Conservation (phyloP, 2,113 vertebrate species). For the Burhinus oedicnemus region DNA sequence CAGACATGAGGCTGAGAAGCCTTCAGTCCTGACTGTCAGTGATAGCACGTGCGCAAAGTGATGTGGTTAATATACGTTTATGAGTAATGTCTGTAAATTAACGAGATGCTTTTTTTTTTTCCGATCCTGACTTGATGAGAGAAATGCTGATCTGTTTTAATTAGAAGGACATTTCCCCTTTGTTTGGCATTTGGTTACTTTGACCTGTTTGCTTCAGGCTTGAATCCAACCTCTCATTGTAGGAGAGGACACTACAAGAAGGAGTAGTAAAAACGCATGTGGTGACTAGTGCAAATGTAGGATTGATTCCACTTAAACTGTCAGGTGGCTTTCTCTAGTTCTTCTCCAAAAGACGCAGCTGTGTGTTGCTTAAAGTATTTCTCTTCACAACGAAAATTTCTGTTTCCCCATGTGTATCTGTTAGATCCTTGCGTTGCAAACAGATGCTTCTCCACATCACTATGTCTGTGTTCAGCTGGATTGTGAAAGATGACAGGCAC, state of each 20-base stretch:
- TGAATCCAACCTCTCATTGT: not conserved
- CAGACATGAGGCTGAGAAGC: not conserved
- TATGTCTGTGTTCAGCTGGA: not conserved
- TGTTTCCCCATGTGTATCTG: not conserved
- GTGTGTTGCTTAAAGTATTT: not conserved
- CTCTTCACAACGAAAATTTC: not conserved
- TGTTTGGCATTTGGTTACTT: not conserved
- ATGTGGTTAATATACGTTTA: not conserved
- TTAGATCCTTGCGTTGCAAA: not conserved
- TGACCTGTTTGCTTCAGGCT: not conserved
- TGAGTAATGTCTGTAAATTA: not conserved
- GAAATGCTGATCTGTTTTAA: not conserved
- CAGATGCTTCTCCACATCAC: not conserved
- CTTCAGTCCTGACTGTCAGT: not conserved
- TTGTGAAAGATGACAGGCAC: not conserved
- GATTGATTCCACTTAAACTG: not conserved
- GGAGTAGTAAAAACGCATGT: not conserved
- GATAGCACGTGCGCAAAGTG: not conserved
- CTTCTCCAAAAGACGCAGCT: not conserved
- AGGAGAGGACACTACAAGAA: not conserved
- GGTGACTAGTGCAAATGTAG: not conserved
- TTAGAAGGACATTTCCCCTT: not conserved
- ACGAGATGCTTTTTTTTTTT: accelerated
- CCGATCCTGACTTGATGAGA: not conserved
- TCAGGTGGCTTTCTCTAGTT: not conserved